phyloP scores from a whole-genome alignment of 2,113 vertebrate genomes.

The Tenebrosternarchus preto region DNA sequence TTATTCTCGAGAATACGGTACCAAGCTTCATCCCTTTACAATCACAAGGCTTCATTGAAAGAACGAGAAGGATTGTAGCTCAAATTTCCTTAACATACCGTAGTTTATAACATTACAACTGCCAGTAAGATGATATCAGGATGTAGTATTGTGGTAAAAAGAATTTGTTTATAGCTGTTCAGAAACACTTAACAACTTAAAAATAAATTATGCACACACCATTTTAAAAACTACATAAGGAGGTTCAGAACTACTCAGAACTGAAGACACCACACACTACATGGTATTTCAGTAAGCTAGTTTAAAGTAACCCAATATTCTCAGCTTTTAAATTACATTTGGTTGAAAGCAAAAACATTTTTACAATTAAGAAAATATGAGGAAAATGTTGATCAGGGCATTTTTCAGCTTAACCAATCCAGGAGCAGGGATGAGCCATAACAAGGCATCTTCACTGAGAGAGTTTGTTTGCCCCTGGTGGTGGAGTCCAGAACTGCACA shows the following conservation, averaged over 20 bases:
- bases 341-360: conserved; percentile 8
- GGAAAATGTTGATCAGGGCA: not conserved
- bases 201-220: no score
- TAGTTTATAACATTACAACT: no score
- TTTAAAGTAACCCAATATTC: no score
- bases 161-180: no score
- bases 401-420: no score
- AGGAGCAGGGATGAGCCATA: not conserved
- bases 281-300: not conserved
- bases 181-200: no score
- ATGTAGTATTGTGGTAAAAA: no score
- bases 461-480: conserved; percentile 26
- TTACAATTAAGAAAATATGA: not conserved
- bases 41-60: no score
- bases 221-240: not conserved
- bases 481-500: conserved; percentile 1
- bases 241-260: not conserved
- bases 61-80: no score
- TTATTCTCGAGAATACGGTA: not conserved
- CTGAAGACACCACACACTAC: not conserved
- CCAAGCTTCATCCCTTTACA: not conserved
- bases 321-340: not conserved
- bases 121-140: no score
- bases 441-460: not conserved
- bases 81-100: no score